Conservation (phyloP, 2,888 invertebrate genomes). For the Macrophya annulata region DNA sequence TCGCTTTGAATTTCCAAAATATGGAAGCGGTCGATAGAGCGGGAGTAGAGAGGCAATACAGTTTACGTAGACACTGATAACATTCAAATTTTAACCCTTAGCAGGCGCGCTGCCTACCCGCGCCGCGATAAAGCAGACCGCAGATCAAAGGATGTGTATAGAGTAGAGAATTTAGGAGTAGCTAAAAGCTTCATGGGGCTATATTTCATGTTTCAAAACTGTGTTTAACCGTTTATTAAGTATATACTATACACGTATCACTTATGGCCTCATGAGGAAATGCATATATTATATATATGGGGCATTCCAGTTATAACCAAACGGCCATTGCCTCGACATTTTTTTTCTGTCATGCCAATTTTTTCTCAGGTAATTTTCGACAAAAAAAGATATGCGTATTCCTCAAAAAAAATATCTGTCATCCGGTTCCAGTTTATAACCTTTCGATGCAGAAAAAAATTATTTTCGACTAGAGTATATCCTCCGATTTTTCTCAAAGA, state of each 20-base stretch:
- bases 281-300: neutral
- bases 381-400: too few species aligned
- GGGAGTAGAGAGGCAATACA: constrained; percentile 43
- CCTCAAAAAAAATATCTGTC: too few species aligned
- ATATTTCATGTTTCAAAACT: constrained; percentile 11
- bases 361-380: too few species aligned
- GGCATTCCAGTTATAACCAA: too few species aligned
- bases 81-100: constrained; percentile 53
- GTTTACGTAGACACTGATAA: constrained; percentile 52
- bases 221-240: constrained; percentile 16
- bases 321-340: too few species aligned
- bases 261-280: neutral
- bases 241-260: neutral
- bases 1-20: constrained; percentile 53
- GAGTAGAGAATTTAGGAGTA: constrained; percentile 37
- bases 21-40: constrained; percentile 47
- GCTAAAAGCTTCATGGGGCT: neutral
- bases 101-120: constrained; percentile 4
- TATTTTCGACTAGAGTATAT: too few species aligned
- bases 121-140: constrained; percentile 52
- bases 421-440: too few species aligned
- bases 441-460: too few species aligned
- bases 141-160: constrained; percentile 52
- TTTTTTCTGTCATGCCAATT: too few species aligned
- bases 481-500: too few species aligned